Conservation (phyloP, 2,888 invertebrate genomes). For the Tridacna crocea region DNA sequence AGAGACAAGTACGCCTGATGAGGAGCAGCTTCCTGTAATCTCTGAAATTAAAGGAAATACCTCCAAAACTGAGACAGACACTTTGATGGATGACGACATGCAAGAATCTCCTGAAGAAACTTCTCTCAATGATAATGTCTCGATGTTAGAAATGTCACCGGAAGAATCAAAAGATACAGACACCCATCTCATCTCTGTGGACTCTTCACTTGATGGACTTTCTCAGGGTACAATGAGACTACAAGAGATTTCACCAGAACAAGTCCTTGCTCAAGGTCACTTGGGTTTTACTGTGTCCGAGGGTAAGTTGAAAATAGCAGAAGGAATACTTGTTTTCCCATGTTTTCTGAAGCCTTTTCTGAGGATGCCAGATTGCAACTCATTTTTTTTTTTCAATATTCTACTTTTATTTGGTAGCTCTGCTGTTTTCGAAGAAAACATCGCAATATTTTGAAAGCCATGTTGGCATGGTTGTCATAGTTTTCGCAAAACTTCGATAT, state of each 20-base stretch:
- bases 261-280: constrained; percentile 34
- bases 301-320: constrained; percentile 27
- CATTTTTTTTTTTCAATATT: too few species aligned
- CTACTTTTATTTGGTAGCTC: too few species aligned
- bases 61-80: background rate
- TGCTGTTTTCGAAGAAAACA: too few species aligned
- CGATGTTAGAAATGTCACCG: constrained; percentile 12
- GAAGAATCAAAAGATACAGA: constrained; percentile 1
- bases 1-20: constrained; percentile 54
- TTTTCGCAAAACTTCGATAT: too few species aligned
- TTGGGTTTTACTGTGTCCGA: constrained; percentile 51
- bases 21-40: constrained; percentile 54
- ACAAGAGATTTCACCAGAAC: constrained; percentile 49
- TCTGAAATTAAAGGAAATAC: constrained; percentile 41
- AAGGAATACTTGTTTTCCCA: too few species aligned
- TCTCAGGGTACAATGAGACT: constrained; percentile 39
- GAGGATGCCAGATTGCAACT: too few species aligned
- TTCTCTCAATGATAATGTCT: constrained; percentile 1
- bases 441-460: too few species aligned
- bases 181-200: constrained; percentile 30
- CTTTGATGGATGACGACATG: constrained; percentile 7
- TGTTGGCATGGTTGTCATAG: too few species aligned
- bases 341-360: too few species aligned
- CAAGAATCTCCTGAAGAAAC: background rate
- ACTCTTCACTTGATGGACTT: constrained; percentile 37